A percentile compares a stretch with the other conserved stretches of the same genome.
Evolutionary conservation across 2,797 vertebrate genomes (phyloP).

Genomic region (Peromyscus eremicus): DNA sequence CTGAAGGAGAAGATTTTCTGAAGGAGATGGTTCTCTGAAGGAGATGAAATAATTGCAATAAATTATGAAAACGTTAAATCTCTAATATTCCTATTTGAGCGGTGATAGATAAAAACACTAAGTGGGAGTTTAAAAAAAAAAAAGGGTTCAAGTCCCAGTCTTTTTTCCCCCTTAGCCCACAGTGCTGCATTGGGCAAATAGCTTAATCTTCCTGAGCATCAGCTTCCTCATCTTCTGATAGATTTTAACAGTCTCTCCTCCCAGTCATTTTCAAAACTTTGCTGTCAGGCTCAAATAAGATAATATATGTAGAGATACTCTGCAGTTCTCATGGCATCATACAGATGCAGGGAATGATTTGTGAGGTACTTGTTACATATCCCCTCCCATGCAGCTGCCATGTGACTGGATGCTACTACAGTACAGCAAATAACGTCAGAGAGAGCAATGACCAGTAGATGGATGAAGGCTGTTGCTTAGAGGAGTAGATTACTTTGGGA

Average conservation of each 20-base stretch:
- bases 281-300: conserved; percentile 16
- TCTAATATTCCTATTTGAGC: background rate
- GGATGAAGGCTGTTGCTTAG: conserved; percentile 63
- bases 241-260: conserved; percentile 37
- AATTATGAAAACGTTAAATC: conserved; percentile 26
- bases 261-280: conserved; percentile 63
- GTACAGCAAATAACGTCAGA: conserved; percentile 62
- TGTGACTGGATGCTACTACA: conserved; percentile 64
- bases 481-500: conserved; percentile 49
- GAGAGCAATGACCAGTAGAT: conserved; percentile 55
- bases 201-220: background rate
- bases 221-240: conserved; percentile 57
- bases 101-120: conserved; percentile 20
- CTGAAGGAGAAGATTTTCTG: background rate
- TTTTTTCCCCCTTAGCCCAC: background rate
- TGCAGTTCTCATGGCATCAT: conserved; percentile 47
- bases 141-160: background rate
- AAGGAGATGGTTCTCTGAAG: background rate
- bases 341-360: conserved; percentile 59
- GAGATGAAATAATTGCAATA: conserved; percentile 31
- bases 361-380: conserved; percentile 55
- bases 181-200: conserved; percentile 29
- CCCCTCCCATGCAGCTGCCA: conserved; percentile 55
- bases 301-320: conserved; percentile 52
- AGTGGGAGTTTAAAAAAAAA: background rate